Percentiles rank a stretch among this genome's conserved stretches.
Evolutionary conservation across 1,140 invertebrate species (phyloP).

Genomic region (Mylabris phalerata): DNA sequence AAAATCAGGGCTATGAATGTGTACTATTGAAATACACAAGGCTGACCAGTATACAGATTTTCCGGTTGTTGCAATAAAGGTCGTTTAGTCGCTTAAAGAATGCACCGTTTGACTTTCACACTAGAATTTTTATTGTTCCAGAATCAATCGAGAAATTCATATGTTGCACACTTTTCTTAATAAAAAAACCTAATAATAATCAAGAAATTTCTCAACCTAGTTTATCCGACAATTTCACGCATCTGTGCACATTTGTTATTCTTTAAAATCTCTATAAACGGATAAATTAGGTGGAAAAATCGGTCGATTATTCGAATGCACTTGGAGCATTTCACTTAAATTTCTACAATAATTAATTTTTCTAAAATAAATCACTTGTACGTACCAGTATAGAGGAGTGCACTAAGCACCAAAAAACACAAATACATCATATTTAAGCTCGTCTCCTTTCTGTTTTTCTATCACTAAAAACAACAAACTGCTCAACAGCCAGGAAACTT

Average conservation of each 20-base stretch:
- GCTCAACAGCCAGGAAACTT: conserved; percentile 17
- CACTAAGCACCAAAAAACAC: conserved; percentile 37
- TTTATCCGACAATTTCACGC: conserved; percentile 3
- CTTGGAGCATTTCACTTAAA: not conserved
- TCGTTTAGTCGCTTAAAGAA: too few species aligned
- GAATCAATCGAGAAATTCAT: too few species aligned
- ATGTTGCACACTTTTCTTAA: too few species aligned
- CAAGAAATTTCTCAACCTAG: conserved; percentile 10
- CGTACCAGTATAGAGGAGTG: conserved; percentile 37
- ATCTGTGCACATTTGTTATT: not conserved
- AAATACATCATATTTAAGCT: not conserved
- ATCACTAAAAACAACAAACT: conserved; percentile 12
- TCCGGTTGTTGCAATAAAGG: too few species aligned
- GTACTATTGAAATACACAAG: too few species aligned
- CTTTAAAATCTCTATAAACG: too few species aligned
- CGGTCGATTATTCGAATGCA: not conserved
- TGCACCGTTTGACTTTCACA: too few species aligned
- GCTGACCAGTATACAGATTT: too few species aligned
- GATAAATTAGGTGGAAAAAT: not conserved
- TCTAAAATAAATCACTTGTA: conserved; percentile 12
- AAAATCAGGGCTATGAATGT: too few species aligned
- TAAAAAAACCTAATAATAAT: too few species aligned
- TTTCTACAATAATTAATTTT: not conserved
- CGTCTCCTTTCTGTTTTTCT: not conserved
- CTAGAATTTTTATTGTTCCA: too few species aligned